Evolutionary conservation across 2,113 vertebrate genomes (phyloP).

Genomic region (Embiotoca jacksoni): DNA sequence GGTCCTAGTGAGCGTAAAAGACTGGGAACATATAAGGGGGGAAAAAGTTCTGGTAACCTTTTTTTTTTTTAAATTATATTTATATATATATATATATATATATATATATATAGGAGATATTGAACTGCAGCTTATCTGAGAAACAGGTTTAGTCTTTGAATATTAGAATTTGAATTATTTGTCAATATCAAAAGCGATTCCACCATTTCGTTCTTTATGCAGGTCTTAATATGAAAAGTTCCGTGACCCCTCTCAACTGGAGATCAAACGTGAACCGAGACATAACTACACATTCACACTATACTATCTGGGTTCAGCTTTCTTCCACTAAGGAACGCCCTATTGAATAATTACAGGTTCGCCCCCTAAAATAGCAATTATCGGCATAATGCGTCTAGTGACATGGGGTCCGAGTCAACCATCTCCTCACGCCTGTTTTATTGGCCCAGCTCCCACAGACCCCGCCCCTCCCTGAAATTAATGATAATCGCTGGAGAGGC

Average conservation of each 20-base stretch:
- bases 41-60: background rate
- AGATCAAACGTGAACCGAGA: background rate
- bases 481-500: conserved; percentile 47
- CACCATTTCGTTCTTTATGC: background rate
- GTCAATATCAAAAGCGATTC: background rate
- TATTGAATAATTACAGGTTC: conserved; percentile 62
- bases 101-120: background rate
- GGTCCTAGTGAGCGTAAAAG: conserved; percentile 78
- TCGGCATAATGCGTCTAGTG: conserved; percentile 55
- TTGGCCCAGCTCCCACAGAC: background rate
- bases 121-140: background rate
- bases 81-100: background rate
- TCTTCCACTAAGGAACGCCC: conserved; percentile 21
- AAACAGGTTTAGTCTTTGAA: background rate
- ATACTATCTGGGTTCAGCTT: conserved; percentile 4
- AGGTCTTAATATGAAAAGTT: background rate
- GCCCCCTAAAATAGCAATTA: conserved; percentile 40
- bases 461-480: conserved; percentile 31
- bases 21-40: conserved; percentile 14
- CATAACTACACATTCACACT: conserved; percentile 8
- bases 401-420: conserved; percentile 52
- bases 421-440: conserved; percentile 57
- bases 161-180: background rate
- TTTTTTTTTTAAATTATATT: background rate
- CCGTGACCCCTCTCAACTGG: background rate